phyloP scores from a whole-genome alignment of 2,888 invertebrate genomes.

The Ophonus ardosiacus region DNA sequence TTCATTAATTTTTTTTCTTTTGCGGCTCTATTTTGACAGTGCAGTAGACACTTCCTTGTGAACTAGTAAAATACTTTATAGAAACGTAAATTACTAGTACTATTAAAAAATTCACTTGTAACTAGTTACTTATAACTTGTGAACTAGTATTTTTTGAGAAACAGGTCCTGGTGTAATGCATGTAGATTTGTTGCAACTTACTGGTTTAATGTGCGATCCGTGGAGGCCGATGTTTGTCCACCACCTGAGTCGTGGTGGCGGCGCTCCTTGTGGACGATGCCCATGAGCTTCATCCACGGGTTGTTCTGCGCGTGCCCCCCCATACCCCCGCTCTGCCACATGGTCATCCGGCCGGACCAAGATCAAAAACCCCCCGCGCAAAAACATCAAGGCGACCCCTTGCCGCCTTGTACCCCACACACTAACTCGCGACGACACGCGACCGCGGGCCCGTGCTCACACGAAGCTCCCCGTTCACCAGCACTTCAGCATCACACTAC shows the following conservation, averaged over 20 bases:
- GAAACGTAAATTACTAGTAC: too few species aligned
- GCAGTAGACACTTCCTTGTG: too few species aligned
- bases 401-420: constrained; percentile 9
- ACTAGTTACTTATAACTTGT: too few species aligned
- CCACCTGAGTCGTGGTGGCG: constrained; percentile 81
- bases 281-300: constrained; percentile 91
- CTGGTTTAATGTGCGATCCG: constrained; percentile 84
- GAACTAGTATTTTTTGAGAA: too few species aligned
- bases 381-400: constrained; percentile 65
- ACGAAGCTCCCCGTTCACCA: neutral
- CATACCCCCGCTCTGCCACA: constrained; percentile 89
- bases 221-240: constrained; percentile 77
- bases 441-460: neutral
- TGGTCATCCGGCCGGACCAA: constrained; percentile 79
- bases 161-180: too few species aligned
- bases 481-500: neutral
- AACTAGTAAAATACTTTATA: too few species aligned
- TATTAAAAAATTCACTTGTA: too few species aligned
- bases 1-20: too few species aligned
- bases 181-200: constrained; percentile 76
- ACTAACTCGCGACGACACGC: neutral
- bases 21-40: too few species aligned
- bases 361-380: constrained; percentile 69
- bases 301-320: constrained; percentile 87
- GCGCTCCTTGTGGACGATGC: constrained; percentile 87